phyloP scores from a whole-genome alignment of 1,140 invertebrate species.

The Dysdera silvatica region DNA sequence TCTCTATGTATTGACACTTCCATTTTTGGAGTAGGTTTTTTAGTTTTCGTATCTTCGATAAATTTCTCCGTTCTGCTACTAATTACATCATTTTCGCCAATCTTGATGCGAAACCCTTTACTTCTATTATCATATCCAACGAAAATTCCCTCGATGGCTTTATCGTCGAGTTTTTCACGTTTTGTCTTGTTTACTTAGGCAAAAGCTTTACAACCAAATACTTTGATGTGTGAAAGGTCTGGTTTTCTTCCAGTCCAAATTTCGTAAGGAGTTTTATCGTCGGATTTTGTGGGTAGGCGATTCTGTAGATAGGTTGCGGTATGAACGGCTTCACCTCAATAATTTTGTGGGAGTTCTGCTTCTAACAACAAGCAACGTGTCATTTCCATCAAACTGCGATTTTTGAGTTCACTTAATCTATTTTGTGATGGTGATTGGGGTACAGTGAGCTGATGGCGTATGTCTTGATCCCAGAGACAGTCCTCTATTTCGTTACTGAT shows the following conservation, averaged over 20 bases:
- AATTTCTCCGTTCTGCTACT: background rate
- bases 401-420: conserved; percentile 39
- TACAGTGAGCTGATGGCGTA: conserved; percentile 26
- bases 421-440: conserved; percentile 35
- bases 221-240: no score
- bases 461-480: conserved; percentile 21
- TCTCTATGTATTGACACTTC: no score
- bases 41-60: no score
- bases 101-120: background rate
- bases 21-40: no score
- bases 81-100: background rate
- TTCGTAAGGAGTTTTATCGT: conserved; percentile 27
- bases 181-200: background rate
- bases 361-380: conserved; percentile 29
- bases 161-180: conserved; percentile 11
- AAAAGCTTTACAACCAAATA: no score
- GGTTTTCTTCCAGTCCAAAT: conserved; percentile 19
- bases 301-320: conserved; percentile 32
- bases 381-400: conserved; percentile 39
- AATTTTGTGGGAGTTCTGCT: conserved; percentile 27
- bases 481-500: background rate
- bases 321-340: conserved; percentile 35
- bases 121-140: conserved; percentile 20
- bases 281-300: background rate
- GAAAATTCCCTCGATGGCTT: background rate